phyloP scores from a whole-genome alignment of 1,140 invertebrate species.

The Cydia splendana region DNA sequence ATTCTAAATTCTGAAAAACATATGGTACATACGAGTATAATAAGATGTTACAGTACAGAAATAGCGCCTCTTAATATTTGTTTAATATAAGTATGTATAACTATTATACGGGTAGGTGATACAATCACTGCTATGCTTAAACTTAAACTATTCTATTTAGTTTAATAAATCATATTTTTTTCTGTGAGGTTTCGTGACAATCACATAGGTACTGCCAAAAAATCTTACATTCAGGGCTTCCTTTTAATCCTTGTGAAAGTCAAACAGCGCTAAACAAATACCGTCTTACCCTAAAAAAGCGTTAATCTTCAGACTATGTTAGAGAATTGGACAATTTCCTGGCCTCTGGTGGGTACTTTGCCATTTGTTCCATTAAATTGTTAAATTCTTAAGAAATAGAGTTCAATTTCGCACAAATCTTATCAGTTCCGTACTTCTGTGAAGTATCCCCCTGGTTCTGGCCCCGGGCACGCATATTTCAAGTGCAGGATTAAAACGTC shows the following conservation, averaged over 20 bases:
- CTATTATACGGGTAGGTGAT: too few relatives aligned
- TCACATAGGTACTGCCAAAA: not conserved
- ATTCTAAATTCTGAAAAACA: too few relatives aligned
- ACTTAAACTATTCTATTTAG: too few relatives aligned
- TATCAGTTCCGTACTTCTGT: not conserved
- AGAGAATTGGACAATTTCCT: slow-evolving; percentile 57
- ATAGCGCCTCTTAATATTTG: too few relatives aligned
- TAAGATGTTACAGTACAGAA: too few relatives aligned
- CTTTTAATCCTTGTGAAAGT: slow-evolving; percentile 11
- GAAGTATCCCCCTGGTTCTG: not conserved
- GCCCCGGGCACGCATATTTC: slow-evolving; percentile 61
- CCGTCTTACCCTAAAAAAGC: slow-evolving; percentile 40
- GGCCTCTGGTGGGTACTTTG: slow-evolving; percentile 37
- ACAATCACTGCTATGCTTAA: too few relatives aligned
- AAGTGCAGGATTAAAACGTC: slow-evolving; percentile 72
- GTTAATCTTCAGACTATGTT: slow-evolving; percentile 61
- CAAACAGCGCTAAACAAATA: slow-evolving; percentile 29
- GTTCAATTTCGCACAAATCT: not conserved
- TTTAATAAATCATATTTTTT: not conserved
- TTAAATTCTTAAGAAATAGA: not conserved
- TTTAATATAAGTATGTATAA: too few relatives aligned
- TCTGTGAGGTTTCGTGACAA: too few relatives aligned
- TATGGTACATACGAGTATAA: too few relatives aligned
- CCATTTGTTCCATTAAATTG: slow-evolving; percentile 41
- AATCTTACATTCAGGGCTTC: not conserved